Percentiles rank a stretch among this genome's conserved stretches.
phyloP scores from a whole-genome alignment of 23 tunicate genomes.

The Ciona savignyi region DNA sequence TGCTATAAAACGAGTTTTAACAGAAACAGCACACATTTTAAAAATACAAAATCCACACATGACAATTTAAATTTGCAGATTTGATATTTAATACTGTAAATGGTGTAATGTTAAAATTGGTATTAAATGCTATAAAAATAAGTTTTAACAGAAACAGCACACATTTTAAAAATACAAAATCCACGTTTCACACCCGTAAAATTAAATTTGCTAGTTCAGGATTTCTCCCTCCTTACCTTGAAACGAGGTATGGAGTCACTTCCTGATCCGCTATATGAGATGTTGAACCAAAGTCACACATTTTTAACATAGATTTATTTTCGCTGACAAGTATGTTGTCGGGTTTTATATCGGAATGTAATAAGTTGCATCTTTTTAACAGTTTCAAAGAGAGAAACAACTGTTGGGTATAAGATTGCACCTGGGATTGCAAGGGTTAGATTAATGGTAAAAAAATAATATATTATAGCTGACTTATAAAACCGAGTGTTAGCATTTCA shows the following conservation, averaged over 20 bases:
- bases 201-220: background rate
- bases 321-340: slow-evolving; percentile 90
- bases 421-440: slow-evolving; percentile 35
- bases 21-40: no score
- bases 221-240: slow-evolving; percentile 49
- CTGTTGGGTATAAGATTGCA: slow-evolving; percentile 87
- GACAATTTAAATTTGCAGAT: no score
- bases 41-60: no score
- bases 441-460: background rate
- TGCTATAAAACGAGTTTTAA: no score
- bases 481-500: background rate
- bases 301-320: slow-evolving; percentile 65
- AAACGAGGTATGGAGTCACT: slow-evolving; percentile 87
- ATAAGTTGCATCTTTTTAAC: slow-evolving; percentile 72
- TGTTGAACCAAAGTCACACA: slow-evolving; percentile 93
- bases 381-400: slow-evolving; percentile 68
- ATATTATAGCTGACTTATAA: background rate
- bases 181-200: no score
- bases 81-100: no score
- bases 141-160: no score
- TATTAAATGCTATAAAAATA: no score
- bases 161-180: no score
- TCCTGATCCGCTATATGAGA: slow-evolving; percentile 85
- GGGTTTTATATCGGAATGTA: slow-evolving; percentile 94
- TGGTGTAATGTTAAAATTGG: no score